Evolutionary conservation across 1,140 invertebrate species (phyloP).

Genomic region (Drosophila ficusphila): DNA sequence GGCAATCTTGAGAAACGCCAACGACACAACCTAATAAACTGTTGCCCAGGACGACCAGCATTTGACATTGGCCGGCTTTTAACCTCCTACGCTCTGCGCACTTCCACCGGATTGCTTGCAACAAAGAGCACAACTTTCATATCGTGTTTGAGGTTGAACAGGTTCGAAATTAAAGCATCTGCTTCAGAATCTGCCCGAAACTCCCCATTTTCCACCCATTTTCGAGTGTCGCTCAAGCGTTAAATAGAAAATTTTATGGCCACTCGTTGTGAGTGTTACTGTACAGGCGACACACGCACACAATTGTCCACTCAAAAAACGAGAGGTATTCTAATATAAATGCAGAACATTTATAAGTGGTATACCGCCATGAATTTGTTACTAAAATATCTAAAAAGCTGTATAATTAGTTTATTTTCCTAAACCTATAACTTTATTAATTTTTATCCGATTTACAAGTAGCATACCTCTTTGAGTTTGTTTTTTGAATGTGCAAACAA

Average conservation of each 20-base stretch:
- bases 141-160: constrained; percentile 69
- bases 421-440: too few species aligned
- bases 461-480: too few species aligned
- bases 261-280: constrained; percentile 35
- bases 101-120: constrained; percentile 14
- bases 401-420: too few species aligned
- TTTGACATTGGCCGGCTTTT: constrained; percentile 31
- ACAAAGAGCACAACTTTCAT: constrained; percentile 52
- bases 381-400: too few species aligned
- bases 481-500: too few species aligned
- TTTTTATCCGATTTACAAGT: too few species aligned
- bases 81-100: neutral
- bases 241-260: constrained; percentile 80
- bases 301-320: constrained; percentile 26
- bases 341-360: too few species aligned
- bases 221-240: constrained; percentile 62
- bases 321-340: constrained; percentile 6
- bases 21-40: constrained; percentile 79
- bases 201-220: constrained; percentile 12
- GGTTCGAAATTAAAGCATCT: constrained; percentile 57
- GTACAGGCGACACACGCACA: constrained; percentile 55
- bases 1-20: constrained; percentile 75
- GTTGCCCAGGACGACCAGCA: constrained; percentile 63
- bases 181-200: constrained; percentile 6
- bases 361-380: too few species aligned